Evolutionary conservation across 2,797 vertebrate species (phyloP), one percentile per base, ranked within the genome.

Genomic region (Onychomys torridus): DNA sequence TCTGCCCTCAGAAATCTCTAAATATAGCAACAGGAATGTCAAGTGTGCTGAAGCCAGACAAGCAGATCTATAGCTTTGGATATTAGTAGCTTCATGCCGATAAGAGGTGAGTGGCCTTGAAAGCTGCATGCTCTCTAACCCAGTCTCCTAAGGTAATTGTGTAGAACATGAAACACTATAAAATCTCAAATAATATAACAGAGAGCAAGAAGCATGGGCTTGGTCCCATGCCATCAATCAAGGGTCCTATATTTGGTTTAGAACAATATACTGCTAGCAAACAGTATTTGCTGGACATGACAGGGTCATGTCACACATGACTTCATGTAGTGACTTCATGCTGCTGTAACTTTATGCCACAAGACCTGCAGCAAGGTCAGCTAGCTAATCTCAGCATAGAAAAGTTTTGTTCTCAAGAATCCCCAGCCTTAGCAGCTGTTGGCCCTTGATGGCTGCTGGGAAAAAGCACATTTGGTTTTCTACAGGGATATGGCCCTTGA

Each of bases 1-100:
- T n/a, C 90, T 79, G 67, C 77, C 78, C 78, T 83, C 82, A 49
- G 94, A 86, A 40, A 86, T 49, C 37, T 91, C 90, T 52, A 76
- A 87, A 71, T 83, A 69, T 4, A 86, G 10, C 63, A 63, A 4
- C 40, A 4, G 27, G 8, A 37, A 7, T 21, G 34, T 37, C 34
- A 12, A 71, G 34, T 27, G 16, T 65, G 29, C 19, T 8, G 3
- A 85, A 71, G 12, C 17, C 1, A 52, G 88, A 34, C 13, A 88
- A 65, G 14, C 4, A 67, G n/a, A n/a, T 40, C 5, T 32, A 1
- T 17, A 6, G 7, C 83, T 65, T 55, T 32, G n/a, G 32, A 49
- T 5, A 86, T 76, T 59, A n/a, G 4, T 0, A 3, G 10, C 73
- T 13, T 85, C 82, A 5, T 46, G 43, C 12, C 17, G 52, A 13